Evolutionary conservation across 2,113 vertebrate species (phyloP).

Genomic region (Chaetorhynchus papuensis): DNA sequence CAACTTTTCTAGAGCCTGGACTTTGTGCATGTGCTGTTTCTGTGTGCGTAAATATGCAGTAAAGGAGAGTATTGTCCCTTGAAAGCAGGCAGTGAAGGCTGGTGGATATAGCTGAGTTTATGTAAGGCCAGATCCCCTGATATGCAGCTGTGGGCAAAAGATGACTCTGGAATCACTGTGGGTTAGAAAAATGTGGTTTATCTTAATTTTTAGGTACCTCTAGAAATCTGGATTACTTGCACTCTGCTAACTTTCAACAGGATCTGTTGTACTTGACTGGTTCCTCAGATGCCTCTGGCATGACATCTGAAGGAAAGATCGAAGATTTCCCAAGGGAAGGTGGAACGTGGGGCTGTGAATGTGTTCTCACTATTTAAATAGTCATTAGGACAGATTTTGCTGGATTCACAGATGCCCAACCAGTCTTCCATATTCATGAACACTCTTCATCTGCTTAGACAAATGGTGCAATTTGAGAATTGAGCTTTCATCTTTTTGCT

Average conservation of each 20-base stretch:
- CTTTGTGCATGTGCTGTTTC: neutral
- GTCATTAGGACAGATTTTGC: constrained; percentile 52
- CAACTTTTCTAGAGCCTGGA: neutral
- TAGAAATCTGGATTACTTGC: neutral
- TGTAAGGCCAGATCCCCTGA: neutral
- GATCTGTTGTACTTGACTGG: constrained; percentile 6
- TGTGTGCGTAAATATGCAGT: neutral
- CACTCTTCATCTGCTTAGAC: constrained; percentile 13
- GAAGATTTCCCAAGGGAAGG: constrained; percentile 2
- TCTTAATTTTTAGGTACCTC: neutral
- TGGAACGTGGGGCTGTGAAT: neutral
- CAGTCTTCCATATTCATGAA: constrained; percentile 52
- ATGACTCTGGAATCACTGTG: neutral
- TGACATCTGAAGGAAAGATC: neutral
- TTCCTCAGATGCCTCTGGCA: neutral
- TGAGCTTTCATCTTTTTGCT: neutral
- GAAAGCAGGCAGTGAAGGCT: fast-evolving
- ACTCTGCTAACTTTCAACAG: neutral
- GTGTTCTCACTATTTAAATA: constrained; percentile 33
- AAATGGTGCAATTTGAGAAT: neutral
- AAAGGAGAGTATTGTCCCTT: neutral
- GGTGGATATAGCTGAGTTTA: neutral
- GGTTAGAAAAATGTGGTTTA: neutral
- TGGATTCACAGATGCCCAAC: constrained; percentile 29
- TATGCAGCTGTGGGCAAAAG: neutral